Base-by-base conservation (phyloP, 92 coral and sea anemone species). In the Metridium senile region DNA sequence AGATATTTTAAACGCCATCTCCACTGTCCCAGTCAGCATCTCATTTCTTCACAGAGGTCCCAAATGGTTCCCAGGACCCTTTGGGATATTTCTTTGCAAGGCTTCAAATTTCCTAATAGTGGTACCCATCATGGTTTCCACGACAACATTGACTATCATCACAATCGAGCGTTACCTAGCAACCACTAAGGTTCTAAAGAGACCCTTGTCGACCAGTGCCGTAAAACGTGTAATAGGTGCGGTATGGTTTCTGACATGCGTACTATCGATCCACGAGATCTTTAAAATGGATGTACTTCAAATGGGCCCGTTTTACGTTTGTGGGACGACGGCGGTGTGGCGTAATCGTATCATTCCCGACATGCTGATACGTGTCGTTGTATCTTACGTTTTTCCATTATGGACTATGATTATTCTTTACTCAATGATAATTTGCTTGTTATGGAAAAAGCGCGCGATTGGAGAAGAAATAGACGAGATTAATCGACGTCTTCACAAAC, bases 101-200 rank as follows among this genome's bases (percentile, higher is more conserved):
- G 13, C 71, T 56, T 26, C 57, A 26, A n/a, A 66, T 58, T 75
- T 78, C 26, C 18, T 84, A 20, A 21, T 84, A 0, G 43, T 67
- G 10, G 63, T 78, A 29, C 59, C 84, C 16, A 84, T 84, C 19
- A 33, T 68, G 20, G 75, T 84, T 1, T 84, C 89, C n/a, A 78
- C 70, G 28, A 45, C 80, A 21, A 84, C 89, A 26, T 65, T 84
- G 21, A 57, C 78, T 0, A 62, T 78, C 34, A 84, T 84, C 35
- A 73, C 89, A 13, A 57, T 84, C 27, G 89, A 84, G 74, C 84
- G 89, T 65, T 78, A 84, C 81, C 34, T 78, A 70, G 84, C 84
- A 84, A 83, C 82, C 33, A 64, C 80, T 7, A 75, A 77, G 20
- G 78, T 66, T 25, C 66, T 77, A 7, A 83, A 72, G 47, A 75